Base-by-base conservation (phyloP, 2,113 vertebrate species). In the Podarcis raffonei region DNA sequence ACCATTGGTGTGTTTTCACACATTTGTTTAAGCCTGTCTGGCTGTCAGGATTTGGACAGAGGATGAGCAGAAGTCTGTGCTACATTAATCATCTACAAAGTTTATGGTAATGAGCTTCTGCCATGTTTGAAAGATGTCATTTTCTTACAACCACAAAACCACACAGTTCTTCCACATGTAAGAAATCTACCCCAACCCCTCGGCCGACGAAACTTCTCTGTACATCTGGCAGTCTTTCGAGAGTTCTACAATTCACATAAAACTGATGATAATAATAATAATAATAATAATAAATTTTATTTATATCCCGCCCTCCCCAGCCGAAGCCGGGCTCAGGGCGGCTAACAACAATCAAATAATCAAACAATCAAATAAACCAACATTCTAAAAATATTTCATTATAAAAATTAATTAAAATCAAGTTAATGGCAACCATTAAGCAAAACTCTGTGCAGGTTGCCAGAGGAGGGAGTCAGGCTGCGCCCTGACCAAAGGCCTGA, bases 61-160 rank as follows among this genome's bases (percentile, higher is more conserved):
- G 82, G 42, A 57, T 65, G 87, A 92, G 86, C 7, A 85, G 88
- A 86, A 91, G 84, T 15, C 53, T 11, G 42, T 42, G 77, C 4
- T 77, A 53, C 80, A 81, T 68, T 88, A 88, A 81, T 84, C 0
- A 88, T 59, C 78, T 84, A 15, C 42, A 87, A 90, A 92, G 15
- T 0, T 86, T 90, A 86, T 39, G 6, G 82, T 68, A 32, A 27
- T 78, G 85, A 74, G 53, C 83, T 91, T 92, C 88, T 90, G 32
- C 81, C 83, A n/a, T 87, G 92, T 94, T 87, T 90, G 37, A 89
- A 92, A 59, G 32, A 75, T 2, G 4, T 83, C 74, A 85, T 92
- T 87, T 92, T 86, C 68, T 90, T 93, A 66, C 37, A 13, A 68
- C 66, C 90, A 83, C 37, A 42, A 87, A 93, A 78, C 59, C 78